Conservation (phyloP, 1,140 invertebrate genomes). For the Dendrolimus punctatus region DNA sequence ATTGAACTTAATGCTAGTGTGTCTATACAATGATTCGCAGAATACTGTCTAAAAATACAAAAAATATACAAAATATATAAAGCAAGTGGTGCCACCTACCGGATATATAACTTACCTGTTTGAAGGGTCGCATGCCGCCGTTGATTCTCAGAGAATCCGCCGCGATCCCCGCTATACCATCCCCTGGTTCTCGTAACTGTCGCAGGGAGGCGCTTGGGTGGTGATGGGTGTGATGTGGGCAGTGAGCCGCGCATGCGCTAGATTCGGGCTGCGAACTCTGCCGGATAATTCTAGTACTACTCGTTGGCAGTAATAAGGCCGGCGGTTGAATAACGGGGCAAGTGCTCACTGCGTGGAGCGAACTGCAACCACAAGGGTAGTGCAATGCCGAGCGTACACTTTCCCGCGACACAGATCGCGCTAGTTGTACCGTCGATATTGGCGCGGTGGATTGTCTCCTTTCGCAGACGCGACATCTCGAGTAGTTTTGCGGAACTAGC, state of each 20-base stretch:
- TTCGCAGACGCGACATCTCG: slow-evolving; percentile 78
- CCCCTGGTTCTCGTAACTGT: slow-evolving; percentile 85
- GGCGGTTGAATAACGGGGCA: slow-evolving; percentile 77
- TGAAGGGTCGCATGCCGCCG: slow-evolving; percentile 96
- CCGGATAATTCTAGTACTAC: slow-evolving; percentile 84
- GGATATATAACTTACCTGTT: slow-evolving; percentile 82
- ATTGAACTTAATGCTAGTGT: no score
- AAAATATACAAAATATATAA: neutral
- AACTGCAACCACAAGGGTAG: slow-evolving; percentile 72
- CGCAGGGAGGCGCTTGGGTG: slow-evolving; percentile 85
- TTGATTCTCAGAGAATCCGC: slow-evolving; percentile 97
- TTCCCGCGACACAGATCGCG: slow-evolving; percentile 82
- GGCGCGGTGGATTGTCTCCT: slow-evolving; percentile 83
- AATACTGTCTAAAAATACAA: neutral
- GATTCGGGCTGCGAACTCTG: slow-evolving; percentile 94
- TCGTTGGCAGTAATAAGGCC: slow-evolving; percentile 80
- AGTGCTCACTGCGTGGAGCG: slow-evolving; percentile 72
- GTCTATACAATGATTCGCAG: no score
- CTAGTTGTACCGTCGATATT: slow-evolving; percentile 80
- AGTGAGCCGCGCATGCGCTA: slow-evolving; percentile 78
- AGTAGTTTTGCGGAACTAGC: slow-evolving; percentile 72
- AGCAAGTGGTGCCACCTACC: slow-evolving; percentile 43
- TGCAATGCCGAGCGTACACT: slow-evolving; percentile 78
- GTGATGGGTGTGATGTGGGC: slow-evolving; percentile 73
- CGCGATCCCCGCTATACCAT: slow-evolving; percentile 95